Conservation (phyloP, 2,797 vertebrate species). For the Amblyopsis hoosieri region DNA sequence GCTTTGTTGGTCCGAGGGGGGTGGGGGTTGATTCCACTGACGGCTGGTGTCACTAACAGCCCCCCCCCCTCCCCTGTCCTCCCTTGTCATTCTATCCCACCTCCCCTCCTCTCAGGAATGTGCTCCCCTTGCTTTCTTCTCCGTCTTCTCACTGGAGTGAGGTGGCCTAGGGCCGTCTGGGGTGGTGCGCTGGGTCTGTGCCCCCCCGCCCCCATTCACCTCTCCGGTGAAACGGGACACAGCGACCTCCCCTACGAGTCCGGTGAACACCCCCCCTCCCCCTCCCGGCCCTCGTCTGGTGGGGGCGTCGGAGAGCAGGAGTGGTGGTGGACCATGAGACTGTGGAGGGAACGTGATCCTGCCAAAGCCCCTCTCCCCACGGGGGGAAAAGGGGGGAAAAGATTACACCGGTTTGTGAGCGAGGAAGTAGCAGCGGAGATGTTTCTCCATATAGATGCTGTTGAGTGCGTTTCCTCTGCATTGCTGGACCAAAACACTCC, state of each 20-base stretch:
- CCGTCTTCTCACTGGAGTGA: conserved; percentile 53
- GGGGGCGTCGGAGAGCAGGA: conserved; percentile 54
- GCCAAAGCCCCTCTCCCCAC: neutral
- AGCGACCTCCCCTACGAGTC: conserved; percentile 69
- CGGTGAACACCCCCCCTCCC: conserved; percentile 32
- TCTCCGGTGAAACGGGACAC: conserved; percentile 63
- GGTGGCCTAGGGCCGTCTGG: conserved; percentile 66
- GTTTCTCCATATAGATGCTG: conserved; percentile 28
- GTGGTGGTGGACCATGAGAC: conserved; percentile 32
- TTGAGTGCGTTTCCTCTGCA: conserved; percentile 22
- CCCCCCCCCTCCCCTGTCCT: conserved; percentile 51
- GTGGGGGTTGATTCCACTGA: conserved; percentile 70
- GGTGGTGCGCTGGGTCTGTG: conserved; percentile 50
- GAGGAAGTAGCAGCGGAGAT: conserved; percentile 21
- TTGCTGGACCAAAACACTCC: conserved; percentile 16
- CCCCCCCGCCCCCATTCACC: conserved; percentile 64
- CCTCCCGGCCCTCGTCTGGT: conserved; percentile 52
- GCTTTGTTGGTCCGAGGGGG: conserved; percentile 71
- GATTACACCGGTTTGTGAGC: neutral
- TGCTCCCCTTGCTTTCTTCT: conserved; percentile 61
- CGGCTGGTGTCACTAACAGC: conserved; percentile 71
- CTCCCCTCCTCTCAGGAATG: conserved; percentile 77
- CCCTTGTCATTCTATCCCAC: conserved; percentile 75
- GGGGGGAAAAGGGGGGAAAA: no score
- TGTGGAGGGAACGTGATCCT: conserved; percentile 35